A percentile compares a stretch with the other conserved stretches of the same genome.
phyloP scores from a whole-genome alignment of 2,113 vertebrate genomes.

The Cepphus grylle region DNA sequence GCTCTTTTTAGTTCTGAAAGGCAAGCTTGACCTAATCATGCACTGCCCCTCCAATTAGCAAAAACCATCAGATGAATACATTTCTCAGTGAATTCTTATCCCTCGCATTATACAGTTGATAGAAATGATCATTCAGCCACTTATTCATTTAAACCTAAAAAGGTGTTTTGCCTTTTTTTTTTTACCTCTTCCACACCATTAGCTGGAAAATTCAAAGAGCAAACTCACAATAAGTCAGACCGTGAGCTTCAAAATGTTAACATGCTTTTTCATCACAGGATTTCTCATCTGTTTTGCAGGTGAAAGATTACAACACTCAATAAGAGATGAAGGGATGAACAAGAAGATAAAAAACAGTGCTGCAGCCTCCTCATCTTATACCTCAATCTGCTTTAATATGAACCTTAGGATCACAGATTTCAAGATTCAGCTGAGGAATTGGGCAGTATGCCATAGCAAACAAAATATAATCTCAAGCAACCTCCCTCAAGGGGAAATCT shows the following conservation, averaged over 20 bases:
- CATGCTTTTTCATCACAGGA: background rate
- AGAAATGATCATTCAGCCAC: slow-evolving; percentile 9
- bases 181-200: background rate
- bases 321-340: background rate
- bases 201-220: slow-evolving; percentile 14
- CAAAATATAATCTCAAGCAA: background rate
- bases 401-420: background rate
- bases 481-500: background rate
- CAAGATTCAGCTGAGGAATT: background rate
- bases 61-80: background rate
- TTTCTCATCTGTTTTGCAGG: background rate
- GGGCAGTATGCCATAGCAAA: background rate
- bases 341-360: background rate
- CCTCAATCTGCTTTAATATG: background rate
- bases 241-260: background rate
- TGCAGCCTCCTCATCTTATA: background rate
- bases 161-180: background rate
- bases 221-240: background rate
- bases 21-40: background rate
- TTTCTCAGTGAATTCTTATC: background rate
- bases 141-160: background rate
- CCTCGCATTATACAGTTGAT: background rate
- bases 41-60: background rate
- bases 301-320: slow-evolving; percentile 3
- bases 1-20: slow-evolving; percentile 1